Percentiles rank a stretch among this genome's conserved stretches.
These are phyloP conservation scores for Melanogrammus aeglefinus DNA, from an alignment of 2,797 vertebrate species.

Conservation along the genomic window DNA sequence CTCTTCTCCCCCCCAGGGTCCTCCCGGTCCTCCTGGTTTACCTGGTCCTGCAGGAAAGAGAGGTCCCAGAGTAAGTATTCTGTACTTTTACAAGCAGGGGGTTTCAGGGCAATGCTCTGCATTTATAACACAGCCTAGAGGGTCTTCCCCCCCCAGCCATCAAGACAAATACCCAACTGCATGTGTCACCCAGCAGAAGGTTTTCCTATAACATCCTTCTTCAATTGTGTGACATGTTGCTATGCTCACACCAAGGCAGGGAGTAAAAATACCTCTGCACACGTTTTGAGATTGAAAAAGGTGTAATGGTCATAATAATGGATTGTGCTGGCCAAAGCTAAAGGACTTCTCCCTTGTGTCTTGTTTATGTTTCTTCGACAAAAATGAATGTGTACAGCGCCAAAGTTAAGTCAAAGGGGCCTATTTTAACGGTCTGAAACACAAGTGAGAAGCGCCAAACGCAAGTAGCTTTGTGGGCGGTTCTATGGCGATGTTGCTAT, in stretches of 20 bases:
- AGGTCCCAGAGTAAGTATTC: conserved; percentile 89
- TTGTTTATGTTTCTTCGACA: no score
- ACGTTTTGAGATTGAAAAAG: neutral
- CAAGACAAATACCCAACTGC: neutral
- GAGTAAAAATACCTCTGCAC: neutral
- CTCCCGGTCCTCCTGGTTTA: conserved; percentile 86
- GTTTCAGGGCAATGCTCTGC: neutral
- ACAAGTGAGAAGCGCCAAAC: no score
- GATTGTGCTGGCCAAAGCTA: neutral
- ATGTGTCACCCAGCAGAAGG: neutral
- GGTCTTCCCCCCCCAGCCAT: neutral
- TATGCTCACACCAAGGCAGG: neutral
- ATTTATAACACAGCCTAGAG: no score
- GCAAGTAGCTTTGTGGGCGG: no score
- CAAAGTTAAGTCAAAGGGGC: no score
- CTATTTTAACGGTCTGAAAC: no score
- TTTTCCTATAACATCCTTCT: no score
- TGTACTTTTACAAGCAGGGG: neutral
- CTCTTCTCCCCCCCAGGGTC: conserved; percentile 79
- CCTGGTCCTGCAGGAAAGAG: conserved; percentile 89
- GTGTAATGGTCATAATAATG: neutral
- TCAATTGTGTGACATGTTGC: neutral
- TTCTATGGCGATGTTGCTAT: no score
- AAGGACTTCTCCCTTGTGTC: no score
- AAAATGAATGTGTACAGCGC: no score